These are phyloP conservation scores for Oryzias dopingdopingensis DNA, from an alignment of 2,797 vertebrate species.

Conservation along the genomic window DNA sequence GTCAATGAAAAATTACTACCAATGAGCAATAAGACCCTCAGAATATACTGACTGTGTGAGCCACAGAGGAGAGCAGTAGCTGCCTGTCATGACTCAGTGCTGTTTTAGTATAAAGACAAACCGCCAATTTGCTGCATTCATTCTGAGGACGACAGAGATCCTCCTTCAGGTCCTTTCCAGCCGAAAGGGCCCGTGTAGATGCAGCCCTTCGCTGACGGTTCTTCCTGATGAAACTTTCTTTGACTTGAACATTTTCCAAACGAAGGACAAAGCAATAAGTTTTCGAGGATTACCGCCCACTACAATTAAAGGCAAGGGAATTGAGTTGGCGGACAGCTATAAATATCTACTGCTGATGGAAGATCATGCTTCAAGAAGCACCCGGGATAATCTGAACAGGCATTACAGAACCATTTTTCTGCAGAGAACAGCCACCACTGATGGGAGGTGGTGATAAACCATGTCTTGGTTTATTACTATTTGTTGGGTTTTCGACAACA, in stretches of 20 bases:
- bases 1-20: conserved; percentile 8
- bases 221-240: too few species aligned
- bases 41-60: conserved; percentile 20
- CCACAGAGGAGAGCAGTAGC: conserved; percentile 16
- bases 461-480: conserved; percentile 28
- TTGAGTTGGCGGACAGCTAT: conserved; percentile 35
- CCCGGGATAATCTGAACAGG: conserved; percentile 24
- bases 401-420: conserved; percentile 6
- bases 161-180: conserved; percentile 3
- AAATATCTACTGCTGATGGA: conserved; percentile 40
- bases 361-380: conserved; percentile 20
- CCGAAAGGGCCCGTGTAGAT: background rate
- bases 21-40: conserved; percentile 16
- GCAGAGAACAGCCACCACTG: conserved; percentile 36
- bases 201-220: too few species aligned
- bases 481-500: too few species aligned
- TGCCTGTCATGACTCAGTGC: conserved; percentile 11
- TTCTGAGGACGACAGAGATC: conserved; percentile 22
- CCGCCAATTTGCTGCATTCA: conserved; percentile 13
- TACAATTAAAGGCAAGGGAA: conserved; percentile 42
- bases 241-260: conserved; percentile 27
- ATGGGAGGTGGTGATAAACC: conserved; percentile 31
- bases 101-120: conserved; percentile 15
- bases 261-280: conserved; percentile 22
- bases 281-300: conserved; percentile 34